These are phyloP conservation scores for Drosophila nikananu DNA, from an alignment of 1,140 invertebrate genomes.

Conservation along the genomic window DNA sequence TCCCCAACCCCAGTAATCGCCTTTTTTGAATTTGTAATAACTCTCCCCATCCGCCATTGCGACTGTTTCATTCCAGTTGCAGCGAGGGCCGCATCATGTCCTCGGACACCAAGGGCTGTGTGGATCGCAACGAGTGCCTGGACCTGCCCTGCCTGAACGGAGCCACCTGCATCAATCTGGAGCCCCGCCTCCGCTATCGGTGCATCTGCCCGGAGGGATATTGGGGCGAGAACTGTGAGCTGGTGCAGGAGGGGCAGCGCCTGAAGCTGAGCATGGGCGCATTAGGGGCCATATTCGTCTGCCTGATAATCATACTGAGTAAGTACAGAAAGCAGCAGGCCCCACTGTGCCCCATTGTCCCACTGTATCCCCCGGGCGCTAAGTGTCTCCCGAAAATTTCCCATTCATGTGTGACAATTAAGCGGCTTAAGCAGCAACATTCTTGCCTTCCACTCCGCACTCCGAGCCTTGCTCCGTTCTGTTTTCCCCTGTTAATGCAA, in stretches of 20 bases:
- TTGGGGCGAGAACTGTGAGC: constrained; percentile 89
- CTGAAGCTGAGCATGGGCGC: constrained; percentile 88
- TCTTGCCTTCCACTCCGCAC: constrained; percentile 9
- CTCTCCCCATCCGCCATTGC: background rate
- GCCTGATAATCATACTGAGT: constrained; percentile 88
- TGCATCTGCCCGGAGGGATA: constrained; percentile 88
- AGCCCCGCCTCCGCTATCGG: constrained; percentile 86
- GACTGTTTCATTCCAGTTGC: constrained; percentile 85
- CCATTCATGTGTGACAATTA: constrained; percentile 72
- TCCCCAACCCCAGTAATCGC: constrained; percentile 17
- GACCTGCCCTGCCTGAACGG: constrained; percentile 88
- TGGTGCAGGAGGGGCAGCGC: constrained; percentile 88
- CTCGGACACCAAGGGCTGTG: constrained; percentile 87
- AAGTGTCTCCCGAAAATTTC: constrained; percentile 54
- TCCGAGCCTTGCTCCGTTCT: constrained; percentile 8
- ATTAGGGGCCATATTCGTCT: constrained; percentile 88
- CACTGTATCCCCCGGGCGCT: constrained; percentile 5
- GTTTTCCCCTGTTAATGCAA: constrained; percentile 76
- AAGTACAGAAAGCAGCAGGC: constrained; percentile 77
- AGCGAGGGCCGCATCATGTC: constrained; percentile 87
- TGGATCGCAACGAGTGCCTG: constrained; percentile 88
- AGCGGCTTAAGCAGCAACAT: constrained; percentile 70
- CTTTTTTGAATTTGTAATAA: constrained; percentile 35
- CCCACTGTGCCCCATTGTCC: background rate
- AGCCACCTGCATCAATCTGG: constrained; percentile 87